A percentile compares a stretch with the other conserved stretches of the same genome.
Evolutionary conservation across 2,888 invertebrate genomes (phyloP).

Genomic region (Iselma pallidipennis): DNA sequence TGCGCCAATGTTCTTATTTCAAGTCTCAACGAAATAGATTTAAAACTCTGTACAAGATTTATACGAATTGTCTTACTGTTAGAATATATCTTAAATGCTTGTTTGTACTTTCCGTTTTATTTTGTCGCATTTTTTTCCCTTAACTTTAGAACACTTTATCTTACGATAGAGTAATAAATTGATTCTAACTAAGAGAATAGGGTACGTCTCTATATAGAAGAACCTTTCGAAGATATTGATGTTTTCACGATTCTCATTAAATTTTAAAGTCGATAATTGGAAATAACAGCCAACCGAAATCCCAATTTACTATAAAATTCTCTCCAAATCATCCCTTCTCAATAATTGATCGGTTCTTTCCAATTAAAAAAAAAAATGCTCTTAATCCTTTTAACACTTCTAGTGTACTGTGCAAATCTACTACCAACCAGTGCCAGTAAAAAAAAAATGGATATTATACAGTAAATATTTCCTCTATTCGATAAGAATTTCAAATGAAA

Average conservation of each 20-base stretch:
- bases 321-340: not conserved
- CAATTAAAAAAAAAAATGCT: conserved; percentile 1
- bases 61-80: conserved; percentile 34
- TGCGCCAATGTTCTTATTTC: conserved; percentile 26
- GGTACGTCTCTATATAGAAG: conserved; percentile 5
- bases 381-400: not conserved
- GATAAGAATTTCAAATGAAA: no score
- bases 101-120: conserved; percentile 18
- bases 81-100: conserved; percentile 34
- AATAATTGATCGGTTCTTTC: not conserved
- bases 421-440: no score
- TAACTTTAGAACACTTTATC: conserved; percentile 22
- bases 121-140: conserved; percentile 11
- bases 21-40: conserved; percentile 32
- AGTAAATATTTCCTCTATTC: not conserved
- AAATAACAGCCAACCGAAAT: not conserved
- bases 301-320: not conserved
- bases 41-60: conserved; percentile 32
- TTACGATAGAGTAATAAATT: conserved; percentile 26
- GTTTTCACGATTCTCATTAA: conserved; percentile 3
- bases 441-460: not conserved
- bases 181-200: conserved; percentile 9
- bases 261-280: conserved; percentile 3
- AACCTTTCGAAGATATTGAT: not conserved
- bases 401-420: not conserved